A percentile compares a stretch with the other conserved stretches of the same genome.
phyloP scores from a whole-genome alignment of 2,888 invertebrate species.

The Drosophila parthenogenetica region DNA sequence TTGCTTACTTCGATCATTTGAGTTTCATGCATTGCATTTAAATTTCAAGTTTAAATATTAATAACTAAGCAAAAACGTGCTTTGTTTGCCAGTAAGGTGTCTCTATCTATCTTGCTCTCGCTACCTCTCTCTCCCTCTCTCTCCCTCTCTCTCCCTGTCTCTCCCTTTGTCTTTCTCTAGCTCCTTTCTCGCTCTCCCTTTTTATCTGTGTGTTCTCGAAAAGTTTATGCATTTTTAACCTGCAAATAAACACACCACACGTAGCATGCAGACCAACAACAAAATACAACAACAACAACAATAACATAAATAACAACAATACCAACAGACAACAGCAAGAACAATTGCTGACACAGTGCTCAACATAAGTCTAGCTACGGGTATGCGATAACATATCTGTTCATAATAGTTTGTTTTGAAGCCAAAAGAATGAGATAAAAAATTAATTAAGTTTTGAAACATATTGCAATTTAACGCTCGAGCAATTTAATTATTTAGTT shows the following conservation, averaged over 20 bases:
- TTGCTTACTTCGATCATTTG: slow-evolving; percentile 52
- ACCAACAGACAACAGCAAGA: slow-evolving; percentile 11
- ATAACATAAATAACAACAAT: slow-evolving; percentile 12
- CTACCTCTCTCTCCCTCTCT: not conserved
- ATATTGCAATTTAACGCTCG: too few relatives aligned
- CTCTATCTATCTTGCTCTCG: slow-evolving; percentile 2
- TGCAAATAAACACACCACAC: slow-evolving; percentile 68
- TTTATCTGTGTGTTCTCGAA: slow-evolving; percentile 30
- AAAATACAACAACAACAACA: slow-evolving; percentile 26
- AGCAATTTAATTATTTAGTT: too few relatives aligned
- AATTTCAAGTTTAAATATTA: slow-evolving; percentile 73
- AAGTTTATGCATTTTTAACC: slow-evolving; percentile 70
- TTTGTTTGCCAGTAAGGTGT: slow-evolving; percentile 17
- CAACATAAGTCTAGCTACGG: slow-evolving; percentile 33
- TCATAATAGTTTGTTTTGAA: not conserved
- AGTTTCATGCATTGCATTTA: slow-evolving; percentile 71
- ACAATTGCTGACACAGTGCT: slow-evolving; percentile 25
- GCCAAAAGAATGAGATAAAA: not conserved
- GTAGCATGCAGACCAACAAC: slow-evolving; percentile 46
- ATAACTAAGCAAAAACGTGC: slow-evolving; percentile 69
- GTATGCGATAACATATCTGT: not conserved
- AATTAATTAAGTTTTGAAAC: not conserved
- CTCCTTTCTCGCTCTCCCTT: slow-evolving; percentile 1
- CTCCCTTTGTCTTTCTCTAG: slow-evolving; percentile 12
- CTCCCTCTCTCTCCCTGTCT: not conserved